phyloP scores from a whole-genome alignment of 1,140 invertebrate genomes.

The Oedothorax gibbosus region DNA sequence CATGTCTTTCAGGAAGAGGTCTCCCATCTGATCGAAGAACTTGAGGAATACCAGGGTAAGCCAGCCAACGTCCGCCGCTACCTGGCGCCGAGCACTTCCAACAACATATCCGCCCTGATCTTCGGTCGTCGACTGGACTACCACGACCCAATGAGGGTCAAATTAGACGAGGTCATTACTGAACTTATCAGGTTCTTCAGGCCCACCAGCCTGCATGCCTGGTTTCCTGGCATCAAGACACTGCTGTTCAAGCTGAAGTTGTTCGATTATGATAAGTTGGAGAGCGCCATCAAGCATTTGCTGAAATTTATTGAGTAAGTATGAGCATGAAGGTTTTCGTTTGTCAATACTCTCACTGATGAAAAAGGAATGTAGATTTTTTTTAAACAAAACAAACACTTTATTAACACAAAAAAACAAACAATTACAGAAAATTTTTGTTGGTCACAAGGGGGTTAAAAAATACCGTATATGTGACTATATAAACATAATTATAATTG shows the following conservation, averaged over 20 bases:
- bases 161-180: constrained; percentile 77
- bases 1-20: constrained; percentile 51
- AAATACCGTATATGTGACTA: too few species aligned
- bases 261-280: constrained; percentile 52
- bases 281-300: constrained; percentile 48
- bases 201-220: constrained; percentile 52
- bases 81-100: constrained; percentile 68
- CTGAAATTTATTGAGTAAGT: constrained; percentile 52
- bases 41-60: constrained; percentile 31
- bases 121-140: constrained; percentile 77
- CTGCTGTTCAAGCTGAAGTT: constrained; percentile 51
- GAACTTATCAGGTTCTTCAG: constrained; percentile 71
- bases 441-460: too few species aligned
- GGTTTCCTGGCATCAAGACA: constrained; percentile 65
- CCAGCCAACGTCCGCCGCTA: constrained; percentile 31
- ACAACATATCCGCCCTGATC: constrained; percentile 89
- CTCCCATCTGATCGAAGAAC: constrained; percentile 7
- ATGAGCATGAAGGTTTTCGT: too few species aligned
- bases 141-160: constrained; percentile 74
- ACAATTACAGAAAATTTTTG: too few species aligned
- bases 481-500: too few species aligned
- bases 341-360: too few species aligned
- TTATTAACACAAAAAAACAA: too few species aligned
- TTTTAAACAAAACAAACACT: too few species aligned
- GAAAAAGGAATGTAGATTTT: too few species aligned